Evolutionary conservation across 2,113 vertebrate genomes (phyloP), one percentile per base, ranked within the genome.

Genomic region (Odobenus rosmarus): DNA sequence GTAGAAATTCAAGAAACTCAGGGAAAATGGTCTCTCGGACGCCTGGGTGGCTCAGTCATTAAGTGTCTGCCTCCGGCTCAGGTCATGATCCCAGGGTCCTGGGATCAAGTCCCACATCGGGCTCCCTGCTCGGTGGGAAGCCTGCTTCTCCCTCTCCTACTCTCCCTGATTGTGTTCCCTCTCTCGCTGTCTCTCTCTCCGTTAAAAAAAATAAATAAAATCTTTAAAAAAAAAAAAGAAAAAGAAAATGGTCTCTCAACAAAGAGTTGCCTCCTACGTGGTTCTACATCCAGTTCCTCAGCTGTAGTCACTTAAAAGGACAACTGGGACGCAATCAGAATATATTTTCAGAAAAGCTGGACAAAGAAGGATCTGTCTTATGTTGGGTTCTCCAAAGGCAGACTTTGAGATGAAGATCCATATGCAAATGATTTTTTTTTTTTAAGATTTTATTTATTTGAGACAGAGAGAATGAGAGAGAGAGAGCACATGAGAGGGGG

Each of bases 341-440:
- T 49, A 15, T 61, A 46, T 39, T 79, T 71, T 92, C 59, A 59
- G n/a, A 79, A 97, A 94, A 64, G 11, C 28, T 92, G 71, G 57
- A 28, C 16, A 53, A 94, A 23, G 36, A 71, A 88, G 13, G 69
- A 19, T 36, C 4, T 90, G 53, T 46, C 42, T 67, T 92, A 39
- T 7, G 1, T n/a, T 59, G 42, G 59, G 51, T 42, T 95, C 59
- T 93, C 88, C 67, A 90, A 94, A 96, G 92, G 36, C 49, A 86
- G 72, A 72, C 7, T n/a, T 71, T 81, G 42, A 94, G 15, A 90
- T 90, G 7, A 93, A 91, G 39, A 49, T 77, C 82, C 59, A 92
- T 61, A 23, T 49, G 24, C 14, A 84, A 92, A 74, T 76, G 14
- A 64, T 88, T 76, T 67, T n/a, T n/a, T n/a, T n/a, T n/a, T n/a